Evolutionary conservation across 1,140 invertebrate species (phyloP), one percentile per base, ranked within the genome.

Genomic region (Sycophaga agraensis): DNA sequence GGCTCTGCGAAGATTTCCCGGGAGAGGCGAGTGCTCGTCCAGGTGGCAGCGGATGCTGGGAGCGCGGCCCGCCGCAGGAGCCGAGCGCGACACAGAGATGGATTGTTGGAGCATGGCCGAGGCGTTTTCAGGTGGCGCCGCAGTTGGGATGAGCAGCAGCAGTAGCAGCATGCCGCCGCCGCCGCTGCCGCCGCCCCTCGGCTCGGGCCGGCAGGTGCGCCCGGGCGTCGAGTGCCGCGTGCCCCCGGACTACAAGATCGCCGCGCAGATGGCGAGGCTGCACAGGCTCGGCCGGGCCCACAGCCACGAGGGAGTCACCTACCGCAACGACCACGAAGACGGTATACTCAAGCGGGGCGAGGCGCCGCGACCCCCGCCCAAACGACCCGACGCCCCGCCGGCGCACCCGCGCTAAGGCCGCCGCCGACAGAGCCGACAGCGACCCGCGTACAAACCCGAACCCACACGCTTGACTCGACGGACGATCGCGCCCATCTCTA

Each of bases 271-370:
- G 83, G 89, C 90, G 35, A 82, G 87, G 58, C 83, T 90, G 63
- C 88, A 91, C 74, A 85, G 89, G 61, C 82, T 92, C 53, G 90
- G 89, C 62, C 84, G 91, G 70, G 90, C 91, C n/a, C 89, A 92
- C 81, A 91, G 90, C 60, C 90, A 92, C 73, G 91, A 93, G 76
- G 90, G 91, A 64, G 89, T 91, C 64, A 90, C 90, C 43, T 84
- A 88, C 58, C 79, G 83, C 51, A 84, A 76, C 67, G 77, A 79
- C 66, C 77, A 84, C 71, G 84, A 87, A 74, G 87, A 86, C 89
- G 88, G 78, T 89, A 89, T 89, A 82, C 84, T 65, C 14, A 86
- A 31, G 17, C 19, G 31, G 17, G 11, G 48, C n/a, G 2, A 1
- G 17, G 17, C 11, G 24, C 28, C 46, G 46, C 16, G 6, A 3